Percentiles rank a stretch among this genome's conserved stretches.
phyloP scores from a whole-genome alignment of 2,888 invertebrate species.

The Malacosoma neustria region DNA sequence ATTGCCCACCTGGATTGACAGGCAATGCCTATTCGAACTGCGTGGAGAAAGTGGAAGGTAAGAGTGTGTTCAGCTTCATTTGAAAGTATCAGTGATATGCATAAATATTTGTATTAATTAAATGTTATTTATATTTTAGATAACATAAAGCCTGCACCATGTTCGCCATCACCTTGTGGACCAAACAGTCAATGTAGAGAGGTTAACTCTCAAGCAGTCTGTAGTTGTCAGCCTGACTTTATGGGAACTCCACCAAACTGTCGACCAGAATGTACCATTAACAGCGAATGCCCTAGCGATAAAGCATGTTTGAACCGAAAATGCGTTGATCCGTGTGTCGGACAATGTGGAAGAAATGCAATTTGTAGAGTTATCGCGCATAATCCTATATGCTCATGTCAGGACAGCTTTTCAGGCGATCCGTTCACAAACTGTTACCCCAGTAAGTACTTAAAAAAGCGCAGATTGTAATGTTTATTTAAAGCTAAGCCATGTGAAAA shows the following conservation, averaged over 20 bases:
- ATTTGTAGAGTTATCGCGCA: conserved; percentile 88
- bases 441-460: conserved; percentile 35
- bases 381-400: conserved; percentile 87
- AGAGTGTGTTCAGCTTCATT: not conserved
- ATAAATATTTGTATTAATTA: conserved; percentile 1
- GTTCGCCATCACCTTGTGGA: conserved; percentile 85
- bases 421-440: conserved; percentile 78
- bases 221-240: conserved; percentile 81
- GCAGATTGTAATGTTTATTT: conserved; percentile 1
- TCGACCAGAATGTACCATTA: conserved; percentile 87
- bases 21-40: conserved; percentile 83
- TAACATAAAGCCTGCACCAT: conserved; percentile 64
- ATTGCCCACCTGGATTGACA: conserved; percentile 78
- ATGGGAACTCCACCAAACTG: conserved; percentile 86
- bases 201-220: conserved; percentile 79
- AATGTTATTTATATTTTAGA: conserved; percentile 31
- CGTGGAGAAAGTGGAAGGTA: conserved; percentile 55
- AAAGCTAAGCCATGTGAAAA: no score
- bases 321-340: conserved; percentile 86
- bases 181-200: conserved; percentile 84
- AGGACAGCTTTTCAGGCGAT: conserved; percentile 83
- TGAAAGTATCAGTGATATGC: not conserved
- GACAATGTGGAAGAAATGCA: conserved; percentile 86
- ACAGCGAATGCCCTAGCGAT: conserved; percentile 83
- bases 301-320: conserved; percentile 85